These are phyloP conservation scores for Alectoris magna DNA, from an alignment of 2,797 vertebrate genomes.

Conservation along the genomic window DNA sequence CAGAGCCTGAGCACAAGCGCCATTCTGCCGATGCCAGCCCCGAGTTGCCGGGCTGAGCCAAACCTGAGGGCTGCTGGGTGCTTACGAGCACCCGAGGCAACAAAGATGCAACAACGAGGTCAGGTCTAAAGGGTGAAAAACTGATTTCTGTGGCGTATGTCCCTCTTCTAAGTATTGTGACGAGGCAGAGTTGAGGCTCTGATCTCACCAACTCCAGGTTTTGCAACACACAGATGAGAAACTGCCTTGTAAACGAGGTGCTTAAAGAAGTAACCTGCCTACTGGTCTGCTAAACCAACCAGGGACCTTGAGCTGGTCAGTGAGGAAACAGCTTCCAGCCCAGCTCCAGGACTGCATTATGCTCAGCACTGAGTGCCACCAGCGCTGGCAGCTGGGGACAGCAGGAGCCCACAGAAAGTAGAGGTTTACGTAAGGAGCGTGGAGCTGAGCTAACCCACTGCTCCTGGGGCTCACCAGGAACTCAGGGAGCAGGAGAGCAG, in stretches of 20 bases:
- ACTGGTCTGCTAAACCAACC: background rate
- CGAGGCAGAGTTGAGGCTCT: slow-evolving; percentile 3
- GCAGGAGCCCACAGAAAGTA: background rate
- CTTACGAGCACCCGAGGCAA: background rate
- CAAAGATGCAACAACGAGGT: slow-evolving; percentile 3
- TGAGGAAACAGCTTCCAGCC: background rate
- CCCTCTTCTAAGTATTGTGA: background rate
- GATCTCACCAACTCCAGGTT: background rate
- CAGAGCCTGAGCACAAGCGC: background rate
- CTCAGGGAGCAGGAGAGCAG: background rate
- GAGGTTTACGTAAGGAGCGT: background rate
- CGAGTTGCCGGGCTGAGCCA: background rate
- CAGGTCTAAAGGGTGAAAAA: background rate
- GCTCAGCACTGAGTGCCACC: background rate
- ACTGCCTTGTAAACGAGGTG: background rate
- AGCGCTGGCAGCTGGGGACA: background rate
- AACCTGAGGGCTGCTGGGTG: background rate
- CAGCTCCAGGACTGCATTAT: background rate
- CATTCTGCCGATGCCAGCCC: background rate
- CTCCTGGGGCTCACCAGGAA: background rate
- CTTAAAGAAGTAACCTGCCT: background rate
- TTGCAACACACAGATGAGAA: background rate
- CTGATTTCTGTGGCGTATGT: background rate
- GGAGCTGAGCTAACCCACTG: background rate
- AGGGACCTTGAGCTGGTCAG: background rate